phyloP scores from a whole-genome alignment of 2,113 vertebrate genomes.

The Neogale vison region DNA sequence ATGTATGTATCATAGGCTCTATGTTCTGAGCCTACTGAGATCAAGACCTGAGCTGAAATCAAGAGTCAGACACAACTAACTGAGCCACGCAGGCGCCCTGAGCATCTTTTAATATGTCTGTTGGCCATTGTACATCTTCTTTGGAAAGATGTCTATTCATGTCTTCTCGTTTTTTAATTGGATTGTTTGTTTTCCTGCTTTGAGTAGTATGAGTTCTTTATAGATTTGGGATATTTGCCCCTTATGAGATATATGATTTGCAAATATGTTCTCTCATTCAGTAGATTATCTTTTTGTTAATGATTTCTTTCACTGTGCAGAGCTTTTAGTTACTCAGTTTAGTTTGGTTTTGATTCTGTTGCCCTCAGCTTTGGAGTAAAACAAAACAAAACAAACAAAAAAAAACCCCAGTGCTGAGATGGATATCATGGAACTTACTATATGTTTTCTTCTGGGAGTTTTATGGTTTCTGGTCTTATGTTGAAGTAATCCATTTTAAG shows the following conservation, averaged over 20 bases:
- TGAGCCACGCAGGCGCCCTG: accelerated
- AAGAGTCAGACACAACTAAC: not conserved
- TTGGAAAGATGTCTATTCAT: not conserved
- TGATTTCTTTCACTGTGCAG: not conserved
- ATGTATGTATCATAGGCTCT: not conserved
- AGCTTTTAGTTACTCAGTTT: not conserved
- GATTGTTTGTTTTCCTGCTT: not conserved
- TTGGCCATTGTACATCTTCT: not conserved
- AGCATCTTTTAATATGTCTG: not conserved
- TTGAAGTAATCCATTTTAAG: not conserved
- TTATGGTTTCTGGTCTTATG: not conserved
- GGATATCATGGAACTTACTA: not conserved
- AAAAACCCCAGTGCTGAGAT: not conserved
- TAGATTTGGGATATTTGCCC: not conserved
- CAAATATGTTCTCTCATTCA: not conserved
- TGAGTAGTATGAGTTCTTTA: not conserved
- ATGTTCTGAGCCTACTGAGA: not conserved
- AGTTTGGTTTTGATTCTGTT: not conserved
- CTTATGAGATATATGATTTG: not conserved
- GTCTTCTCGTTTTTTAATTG: not conserved
- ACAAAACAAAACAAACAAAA: not conserved
- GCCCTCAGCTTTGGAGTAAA: not conserved
- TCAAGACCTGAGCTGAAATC: not conserved
- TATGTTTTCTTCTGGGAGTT: not conserved
- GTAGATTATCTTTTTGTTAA: not conserved